Percentiles rank a stretch among this genome's conserved stretches.
phyloP scores from a whole-genome alignment of 2,113 vertebrate genomes.

The rat (Rattus norvegicus) region DNA sequence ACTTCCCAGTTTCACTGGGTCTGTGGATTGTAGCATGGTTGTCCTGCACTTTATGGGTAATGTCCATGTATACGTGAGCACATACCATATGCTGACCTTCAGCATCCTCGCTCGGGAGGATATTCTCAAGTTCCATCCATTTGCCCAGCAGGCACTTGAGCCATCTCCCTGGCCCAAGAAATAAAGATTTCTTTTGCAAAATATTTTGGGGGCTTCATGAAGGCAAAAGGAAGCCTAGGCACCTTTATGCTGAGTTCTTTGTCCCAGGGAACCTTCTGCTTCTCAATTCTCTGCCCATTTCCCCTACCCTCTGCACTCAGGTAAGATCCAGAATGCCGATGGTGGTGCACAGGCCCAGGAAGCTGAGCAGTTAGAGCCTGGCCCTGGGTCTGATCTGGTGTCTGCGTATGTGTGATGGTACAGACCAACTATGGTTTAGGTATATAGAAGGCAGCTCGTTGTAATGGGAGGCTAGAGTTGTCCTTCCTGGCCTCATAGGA shows the following conservation, averaged over 20 bases:
- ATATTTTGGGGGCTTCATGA: not conserved
- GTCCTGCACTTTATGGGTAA: no score
- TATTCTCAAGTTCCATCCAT: no score
- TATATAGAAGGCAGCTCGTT: not conserved
- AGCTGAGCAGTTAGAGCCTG: not conserved
- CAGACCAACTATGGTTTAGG: not conserved
- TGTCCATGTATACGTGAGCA: no score
- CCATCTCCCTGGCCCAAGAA: not conserved
- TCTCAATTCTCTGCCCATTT: not conserved
- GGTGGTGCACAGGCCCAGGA: not conserved
- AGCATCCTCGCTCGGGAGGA: no score
- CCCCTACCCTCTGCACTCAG: fast-evolving
- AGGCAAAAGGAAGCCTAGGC: not conserved
- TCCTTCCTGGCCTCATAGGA: not conserved
- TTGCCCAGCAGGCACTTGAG: not conserved
- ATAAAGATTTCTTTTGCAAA: not conserved
- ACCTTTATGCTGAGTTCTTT: not conserved
- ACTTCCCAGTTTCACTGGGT: no score
- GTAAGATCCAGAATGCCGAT: not conserved
- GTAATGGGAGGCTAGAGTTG: not conserved
- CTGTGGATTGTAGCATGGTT: no score
- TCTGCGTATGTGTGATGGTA: not conserved
- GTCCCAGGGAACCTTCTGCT: not conserved
- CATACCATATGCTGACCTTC: no score
- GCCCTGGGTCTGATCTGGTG: not conserved